Base-by-base conservation (phyloP, 2,113 vertebrate species). In the Hemicordylus capensis region DNA sequence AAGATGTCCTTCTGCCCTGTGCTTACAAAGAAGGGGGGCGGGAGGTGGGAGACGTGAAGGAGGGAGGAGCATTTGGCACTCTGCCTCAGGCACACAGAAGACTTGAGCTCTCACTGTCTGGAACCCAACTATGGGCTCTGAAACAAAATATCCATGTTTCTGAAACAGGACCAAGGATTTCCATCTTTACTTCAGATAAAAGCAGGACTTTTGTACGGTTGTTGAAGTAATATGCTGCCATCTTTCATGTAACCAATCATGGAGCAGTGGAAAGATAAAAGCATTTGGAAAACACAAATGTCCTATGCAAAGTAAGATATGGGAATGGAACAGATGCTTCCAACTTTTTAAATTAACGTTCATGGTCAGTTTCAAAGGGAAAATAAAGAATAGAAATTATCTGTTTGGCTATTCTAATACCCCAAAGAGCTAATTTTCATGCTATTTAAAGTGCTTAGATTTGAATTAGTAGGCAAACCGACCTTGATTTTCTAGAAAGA, bases 301-400 rank as follows among this genome's bases (percentile, higher is more conserved):
- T 46, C 28, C 28, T 24, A 12, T n/a, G 37, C n/a, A 67, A 67
- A 37, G 63, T 51, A 80, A 67, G 28, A 67, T 11, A 37, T 80
- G 63, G n/a, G 70, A 70, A 81, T 51, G 19, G 51, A 81, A 73
- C 28, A 73, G 51, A 70, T 44, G 39, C 24, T 12, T 83, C 58
- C 58, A 74, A 42, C 28, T 56, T 77, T 76, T 77, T 44, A 79
- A 84, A 76, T 54, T 69, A 69, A 85, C 58, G 48, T 69, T 69
- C 22, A 69, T 34, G 28, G 22, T 10, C 64, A 70, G 17, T 70
- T 70, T 78, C 46, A 44, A 77, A 46, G 6, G 63, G 39, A 44
- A 44, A 66, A 56, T 66, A 6, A 46, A 26, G 5, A 10, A 31
- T 17, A 73, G 37, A 75, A 75, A 28, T 74, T 7, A 48, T 67